Conservation (phyloP, 1,140 invertebrate species). For the Lucilia cuprina region DNA sequence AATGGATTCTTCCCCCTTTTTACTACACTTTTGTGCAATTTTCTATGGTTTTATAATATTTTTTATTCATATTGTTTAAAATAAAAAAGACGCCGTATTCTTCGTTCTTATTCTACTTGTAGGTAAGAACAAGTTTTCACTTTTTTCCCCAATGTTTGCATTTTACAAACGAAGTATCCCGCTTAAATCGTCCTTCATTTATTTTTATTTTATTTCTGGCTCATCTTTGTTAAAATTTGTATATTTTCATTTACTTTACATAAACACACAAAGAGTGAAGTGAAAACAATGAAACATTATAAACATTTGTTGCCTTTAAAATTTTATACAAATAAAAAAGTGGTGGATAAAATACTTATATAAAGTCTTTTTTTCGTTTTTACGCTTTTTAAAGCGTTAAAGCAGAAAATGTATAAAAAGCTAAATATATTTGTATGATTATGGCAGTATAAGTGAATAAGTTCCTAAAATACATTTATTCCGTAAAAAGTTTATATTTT, state of each 20-base stretch:
- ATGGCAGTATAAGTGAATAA: not conserved
- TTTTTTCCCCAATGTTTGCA: not conserved
- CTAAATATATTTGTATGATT: not conserved
- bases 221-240: not conserved
- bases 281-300: not conserved
- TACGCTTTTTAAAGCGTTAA: not conserved
- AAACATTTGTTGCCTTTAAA: constrained; percentile 15
- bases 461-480: no score
- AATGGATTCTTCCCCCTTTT: not conserved
- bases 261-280: not conserved
- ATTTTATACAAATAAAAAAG: not conserved
- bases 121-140: not conserved
- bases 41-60: not conserved
- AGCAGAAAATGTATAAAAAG: not conserved
- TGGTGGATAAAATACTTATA: not conserved
- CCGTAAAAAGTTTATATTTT: no score
- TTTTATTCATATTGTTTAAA: not conserved
- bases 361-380: not conserved
- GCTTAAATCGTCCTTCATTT: not conserved
- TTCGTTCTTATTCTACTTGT: not conserved
- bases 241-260: not conserved
- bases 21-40: not conserved
- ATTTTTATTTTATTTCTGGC: not conserved
- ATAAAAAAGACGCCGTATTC: not conserved
- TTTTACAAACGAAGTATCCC: not conserved